These are phyloP conservation scores for Forbesichthys agassizii DNA, from an alignment of 2,113 vertebrate genomes.

Conservation along the genomic window DNA sequence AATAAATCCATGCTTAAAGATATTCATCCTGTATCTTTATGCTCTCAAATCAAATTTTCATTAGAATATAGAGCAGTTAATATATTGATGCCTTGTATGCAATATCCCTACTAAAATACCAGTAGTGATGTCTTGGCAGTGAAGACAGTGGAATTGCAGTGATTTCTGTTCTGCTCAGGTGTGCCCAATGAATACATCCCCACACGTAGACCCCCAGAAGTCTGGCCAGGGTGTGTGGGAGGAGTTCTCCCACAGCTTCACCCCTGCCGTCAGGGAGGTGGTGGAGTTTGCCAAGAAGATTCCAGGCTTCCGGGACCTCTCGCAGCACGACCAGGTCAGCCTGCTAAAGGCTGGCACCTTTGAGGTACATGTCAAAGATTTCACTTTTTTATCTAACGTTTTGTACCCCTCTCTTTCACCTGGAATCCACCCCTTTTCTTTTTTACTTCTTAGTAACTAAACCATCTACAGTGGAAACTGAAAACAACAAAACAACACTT, in stretches of 20 bases:
- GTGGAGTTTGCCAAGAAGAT: constrained; percentile 97
- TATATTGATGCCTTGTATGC: no score
- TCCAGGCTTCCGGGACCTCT: constrained; percentile 92
- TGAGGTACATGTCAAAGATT: constrained; percentile 78
- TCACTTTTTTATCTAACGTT: no score
- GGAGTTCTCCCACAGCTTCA: constrained; percentile 96
- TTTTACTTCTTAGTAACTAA: no score
- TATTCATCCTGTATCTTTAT: no score
- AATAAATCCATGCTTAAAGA: no score
- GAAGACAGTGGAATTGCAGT: not conserved
- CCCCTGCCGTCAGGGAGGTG: constrained; percentile 94
- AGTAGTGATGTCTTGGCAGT: not conserved
- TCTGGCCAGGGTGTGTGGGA: constrained; percentile 93
- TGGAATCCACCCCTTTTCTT: no score
- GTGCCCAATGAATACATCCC: constrained; percentile 94
- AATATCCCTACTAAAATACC: no score
- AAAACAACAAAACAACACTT: no score
- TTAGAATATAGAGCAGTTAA: no score
- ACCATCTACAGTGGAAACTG: no score
- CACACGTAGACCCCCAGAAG: constrained; percentile 88
- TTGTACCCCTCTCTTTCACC: no score
- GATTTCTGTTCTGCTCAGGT: constrained; percentile 74
- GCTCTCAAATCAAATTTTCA: no score
- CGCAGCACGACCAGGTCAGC: constrained; percentile 94
- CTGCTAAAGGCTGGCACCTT: constrained; percentile 96